phyloP scores from a whole-genome alignment of 2,113 vertebrate genomes.

The Oreochromis spilurus region DNA sequence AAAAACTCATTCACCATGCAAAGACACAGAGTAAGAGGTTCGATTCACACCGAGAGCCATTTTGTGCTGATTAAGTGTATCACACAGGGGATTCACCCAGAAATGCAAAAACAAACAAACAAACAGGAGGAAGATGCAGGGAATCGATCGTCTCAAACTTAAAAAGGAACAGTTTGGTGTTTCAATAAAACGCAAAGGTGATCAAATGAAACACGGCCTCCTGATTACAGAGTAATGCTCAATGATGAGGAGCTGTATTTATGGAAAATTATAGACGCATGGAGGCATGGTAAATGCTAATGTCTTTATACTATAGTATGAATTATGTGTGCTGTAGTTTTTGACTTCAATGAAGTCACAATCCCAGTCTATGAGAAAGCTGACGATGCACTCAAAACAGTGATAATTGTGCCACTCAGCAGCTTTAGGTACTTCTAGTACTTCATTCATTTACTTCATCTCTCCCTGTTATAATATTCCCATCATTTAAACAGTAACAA shows the following conservation, averaged over 20 bases:
- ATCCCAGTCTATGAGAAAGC: background rate
- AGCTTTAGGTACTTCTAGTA: background rate
- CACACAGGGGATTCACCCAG: background rate
- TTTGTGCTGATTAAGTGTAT: slow-evolving; percentile 7
- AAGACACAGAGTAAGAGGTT: slow-evolving; percentile 7
- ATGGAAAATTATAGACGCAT: background rate
- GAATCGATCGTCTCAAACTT: background rate
- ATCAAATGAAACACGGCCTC: background rate
- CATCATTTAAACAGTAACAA: background rate
- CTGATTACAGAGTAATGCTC: background rate
- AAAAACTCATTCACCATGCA: background rate
- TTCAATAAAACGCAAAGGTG: background rate
- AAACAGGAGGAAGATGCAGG: background rate
- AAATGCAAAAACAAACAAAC: background rate
- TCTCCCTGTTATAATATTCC: background rate
- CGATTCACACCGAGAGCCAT: background rate
- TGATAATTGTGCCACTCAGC: background rate
- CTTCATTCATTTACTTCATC: background rate
- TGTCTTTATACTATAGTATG: background rate
- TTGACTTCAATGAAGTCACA: background rate
- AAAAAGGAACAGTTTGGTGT: background rate
- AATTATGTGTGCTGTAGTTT: background rate
- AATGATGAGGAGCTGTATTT: background rate
- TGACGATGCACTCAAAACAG: background rate
- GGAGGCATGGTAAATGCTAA: background rate